Percentiles rank a stretch among this genome's conserved stretches.
Evolutionary conservation across 1,140 invertebrate genomes (phyloP).

Genomic region (Anoplolepis gracilipes): DNA sequence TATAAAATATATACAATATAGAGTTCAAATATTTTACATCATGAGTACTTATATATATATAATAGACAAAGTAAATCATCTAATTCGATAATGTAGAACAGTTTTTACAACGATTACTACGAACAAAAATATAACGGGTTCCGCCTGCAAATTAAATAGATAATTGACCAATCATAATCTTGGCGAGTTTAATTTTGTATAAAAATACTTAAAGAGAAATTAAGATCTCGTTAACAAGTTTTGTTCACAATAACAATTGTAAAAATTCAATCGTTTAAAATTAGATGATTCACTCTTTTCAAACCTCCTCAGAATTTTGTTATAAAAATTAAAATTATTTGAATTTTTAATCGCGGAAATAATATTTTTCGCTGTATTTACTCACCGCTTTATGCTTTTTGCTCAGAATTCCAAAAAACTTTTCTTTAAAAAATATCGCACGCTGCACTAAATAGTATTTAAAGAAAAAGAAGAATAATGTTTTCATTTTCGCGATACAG

Average conservation of each 20-base stretch:
- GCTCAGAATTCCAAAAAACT: neutral
- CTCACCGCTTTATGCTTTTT: neutral
- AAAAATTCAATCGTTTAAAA: neutral
- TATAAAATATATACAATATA: conserved; percentile 28
- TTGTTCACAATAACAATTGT: neutral
- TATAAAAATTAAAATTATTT: neutral
- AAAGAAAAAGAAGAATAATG: neutral
- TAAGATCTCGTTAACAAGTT: neutral
- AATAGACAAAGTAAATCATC: neutral
- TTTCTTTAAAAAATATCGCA: neutral
- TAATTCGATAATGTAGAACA: neutral
- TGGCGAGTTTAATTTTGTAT: neutral
- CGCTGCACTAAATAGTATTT: neutral
- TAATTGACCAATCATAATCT: neutral
- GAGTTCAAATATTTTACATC: conserved; percentile 15
- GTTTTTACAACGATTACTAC: neutral
- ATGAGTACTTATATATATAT: neutral
- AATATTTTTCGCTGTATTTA: neutral
- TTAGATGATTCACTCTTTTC: neutral
- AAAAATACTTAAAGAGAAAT: neutral
- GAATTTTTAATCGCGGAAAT: neutral
- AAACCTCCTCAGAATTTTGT: neutral
- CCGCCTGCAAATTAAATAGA: neutral
- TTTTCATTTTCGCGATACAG: neutral
- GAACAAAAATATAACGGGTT: neutral